A percentile compares a stretch with the other conserved stretches of the same genome.
These are phyloP conservation scores for Epinephelus moara DNA, from an alignment of 2,113 vertebrate species.

Conservation along the genomic window DNA sequence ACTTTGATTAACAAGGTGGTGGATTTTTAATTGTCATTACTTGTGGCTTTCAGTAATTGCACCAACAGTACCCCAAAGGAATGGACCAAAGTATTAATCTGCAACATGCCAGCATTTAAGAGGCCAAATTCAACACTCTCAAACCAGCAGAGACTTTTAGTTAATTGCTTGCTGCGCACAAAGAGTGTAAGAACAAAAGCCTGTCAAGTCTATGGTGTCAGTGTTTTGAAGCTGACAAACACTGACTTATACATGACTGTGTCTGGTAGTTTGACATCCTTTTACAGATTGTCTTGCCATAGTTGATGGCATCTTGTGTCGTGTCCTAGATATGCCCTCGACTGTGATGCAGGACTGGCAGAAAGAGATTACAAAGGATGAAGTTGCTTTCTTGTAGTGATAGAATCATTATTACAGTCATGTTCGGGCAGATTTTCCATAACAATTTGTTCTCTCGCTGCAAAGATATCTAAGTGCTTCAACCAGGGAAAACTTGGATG, in stretches of 20 bases:
- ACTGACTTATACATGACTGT: background rate
- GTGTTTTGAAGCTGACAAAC: constrained; percentile 9
- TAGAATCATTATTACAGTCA: background rate
- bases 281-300: background rate
- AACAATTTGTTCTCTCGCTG: background rate
- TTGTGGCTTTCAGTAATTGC: constrained; percentile 3
- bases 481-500: background rate
- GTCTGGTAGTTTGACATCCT: background rate
- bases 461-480: background rate
- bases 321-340: background rate
- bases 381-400: background rate
- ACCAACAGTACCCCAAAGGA: background rate
- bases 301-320: background rate
- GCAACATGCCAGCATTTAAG: background rate
- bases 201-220: background rate
- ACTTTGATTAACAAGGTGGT: background rate
- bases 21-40: constrained; percentile 23
- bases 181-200: background rate
- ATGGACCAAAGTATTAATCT: constrained; percentile 12
- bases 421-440: background rate
- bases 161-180: background rate
- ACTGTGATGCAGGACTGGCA: background rate
- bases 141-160: constrained; percentile 14
- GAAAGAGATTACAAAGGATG: background rate
- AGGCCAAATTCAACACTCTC: constrained; percentile 10